Percentiles rank a stretch among this genome's conserved stretches.
These are phyloP conservation scores for Sebastes jordani DNA, from an alignment of 2,797 vertebrate species.

Conservation along the genomic window DNA sequence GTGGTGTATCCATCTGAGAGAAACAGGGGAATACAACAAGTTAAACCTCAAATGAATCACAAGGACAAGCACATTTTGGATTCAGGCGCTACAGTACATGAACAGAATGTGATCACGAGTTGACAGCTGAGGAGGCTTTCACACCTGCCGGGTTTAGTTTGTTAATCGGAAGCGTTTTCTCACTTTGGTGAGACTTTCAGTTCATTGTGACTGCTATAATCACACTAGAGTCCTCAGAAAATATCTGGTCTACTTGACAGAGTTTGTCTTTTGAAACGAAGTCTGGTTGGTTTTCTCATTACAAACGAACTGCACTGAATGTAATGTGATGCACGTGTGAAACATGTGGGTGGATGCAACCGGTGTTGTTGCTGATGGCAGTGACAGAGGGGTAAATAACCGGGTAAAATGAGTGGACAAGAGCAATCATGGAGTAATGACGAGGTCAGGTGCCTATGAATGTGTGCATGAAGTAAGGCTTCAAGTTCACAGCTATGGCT, in stretches of 20 bases:
- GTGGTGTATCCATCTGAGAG: constrained; percentile 94
- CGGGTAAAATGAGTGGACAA: background rate
- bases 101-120: background rate
- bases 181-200: background rate
- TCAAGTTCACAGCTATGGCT: too few species aligned
- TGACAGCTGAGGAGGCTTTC: background rate
- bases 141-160: background rate
- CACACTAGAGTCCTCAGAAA: background rate
- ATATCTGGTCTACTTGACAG: background rate
- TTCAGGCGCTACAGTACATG: background rate
- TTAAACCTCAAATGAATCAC: background rate
- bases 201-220: background rate
- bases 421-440: background rate
- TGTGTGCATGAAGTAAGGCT: background rate
- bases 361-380: background rate
- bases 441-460: background rate
- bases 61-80: background rate
- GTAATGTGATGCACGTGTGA: background rate
- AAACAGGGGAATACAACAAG: background rate
- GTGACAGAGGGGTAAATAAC: background rate
- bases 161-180: background rate
- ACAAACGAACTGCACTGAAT: background rate
- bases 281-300: background rate
- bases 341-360: background rate
- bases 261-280: background rate